Evolutionary conservation across 2,113 vertebrate species (phyloP).

Genomic region (Cheirogaleus medius): DNA sequence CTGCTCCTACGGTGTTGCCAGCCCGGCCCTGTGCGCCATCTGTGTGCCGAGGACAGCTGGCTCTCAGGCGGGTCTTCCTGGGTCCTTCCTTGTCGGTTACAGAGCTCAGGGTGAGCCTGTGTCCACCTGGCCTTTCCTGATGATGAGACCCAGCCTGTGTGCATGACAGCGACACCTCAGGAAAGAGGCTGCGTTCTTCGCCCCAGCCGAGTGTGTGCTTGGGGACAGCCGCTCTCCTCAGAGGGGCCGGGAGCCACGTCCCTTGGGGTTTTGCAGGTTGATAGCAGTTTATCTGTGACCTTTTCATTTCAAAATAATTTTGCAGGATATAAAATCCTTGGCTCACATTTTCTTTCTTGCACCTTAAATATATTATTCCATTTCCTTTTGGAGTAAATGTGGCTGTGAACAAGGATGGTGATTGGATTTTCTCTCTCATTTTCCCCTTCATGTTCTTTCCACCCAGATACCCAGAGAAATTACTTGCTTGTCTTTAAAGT

Average conservation of each 20-base stretch:
- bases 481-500: not conserved
- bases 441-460: not conserved
- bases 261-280: not conserved
- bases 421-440: not conserved
- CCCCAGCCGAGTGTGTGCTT: no score
- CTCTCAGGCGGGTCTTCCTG: no score
- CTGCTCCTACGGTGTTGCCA: not conserved
- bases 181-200: no score
- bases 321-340: not conserved
- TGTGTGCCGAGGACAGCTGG: not conserved
- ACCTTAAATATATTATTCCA: not conserved
- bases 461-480: not conserved
- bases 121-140: no score
- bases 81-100: no score
- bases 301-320: not conserved
- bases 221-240: not conserved
- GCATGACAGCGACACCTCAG: no score
- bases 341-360: not conserved
- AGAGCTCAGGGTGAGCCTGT: no score
- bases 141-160: no score
- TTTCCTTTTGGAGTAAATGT: not conserved
- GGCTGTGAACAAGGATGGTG: not conserved
- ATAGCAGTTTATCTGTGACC: not conserved
- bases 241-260: no score
- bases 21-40: not conserved